Conservation (phyloP, 2,888 invertebrate genomes). For the Ornithoptera priamus region DNA sequence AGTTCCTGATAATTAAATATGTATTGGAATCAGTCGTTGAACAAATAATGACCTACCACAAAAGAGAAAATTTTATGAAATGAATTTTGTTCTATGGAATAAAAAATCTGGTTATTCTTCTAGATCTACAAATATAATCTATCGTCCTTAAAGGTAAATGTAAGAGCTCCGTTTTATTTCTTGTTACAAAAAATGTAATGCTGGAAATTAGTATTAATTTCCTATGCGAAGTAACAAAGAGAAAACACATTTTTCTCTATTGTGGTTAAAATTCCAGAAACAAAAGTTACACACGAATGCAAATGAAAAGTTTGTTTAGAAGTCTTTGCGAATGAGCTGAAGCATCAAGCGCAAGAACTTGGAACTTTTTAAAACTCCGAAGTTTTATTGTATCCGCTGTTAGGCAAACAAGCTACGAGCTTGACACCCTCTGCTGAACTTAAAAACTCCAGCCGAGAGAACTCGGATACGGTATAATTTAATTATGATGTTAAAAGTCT, state of each 20-base stretch:
- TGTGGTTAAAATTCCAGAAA: conserved; percentile 29
- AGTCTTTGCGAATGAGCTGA: conserved; percentile 30
- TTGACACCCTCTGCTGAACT: conserved; percentile 29
- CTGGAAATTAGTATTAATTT: background rate
- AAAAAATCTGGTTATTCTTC: too few relatives aligned
- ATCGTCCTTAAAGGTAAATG: too few relatives aligned
- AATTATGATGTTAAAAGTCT: conserved; percentile 22
- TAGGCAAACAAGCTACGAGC: conserved; percentile 29
- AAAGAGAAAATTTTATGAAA: too few relatives aligned
- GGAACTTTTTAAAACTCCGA: conserved; percentile 30
- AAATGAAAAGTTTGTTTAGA: conserved; percentile 29
- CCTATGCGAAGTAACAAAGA: conserved; percentile 3
- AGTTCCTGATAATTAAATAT: too few relatives aligned
- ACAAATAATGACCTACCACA: too few relatives aligned
- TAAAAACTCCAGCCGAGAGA: conserved; percentile 20
- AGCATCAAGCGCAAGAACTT: conserved; percentile 30
- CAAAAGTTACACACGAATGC: conserved; percentile 30
- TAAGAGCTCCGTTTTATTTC: background rate
- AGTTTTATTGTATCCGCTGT: conserved; percentile 31
- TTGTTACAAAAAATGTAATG: background rate
- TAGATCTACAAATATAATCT: too few relatives aligned
- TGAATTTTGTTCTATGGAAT: too few relatives aligned
- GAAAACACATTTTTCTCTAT: conserved; percentile 17
- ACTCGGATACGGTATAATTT: conserved; percentile 24
- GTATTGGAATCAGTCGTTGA: too few relatives aligned